A percentile compares a stretch with the other conserved stretches of the same genome.
Evolutionary conservation across 2,888 invertebrate genomes (phyloP).

Genomic region (Perizoma affinitatum): DNA sequence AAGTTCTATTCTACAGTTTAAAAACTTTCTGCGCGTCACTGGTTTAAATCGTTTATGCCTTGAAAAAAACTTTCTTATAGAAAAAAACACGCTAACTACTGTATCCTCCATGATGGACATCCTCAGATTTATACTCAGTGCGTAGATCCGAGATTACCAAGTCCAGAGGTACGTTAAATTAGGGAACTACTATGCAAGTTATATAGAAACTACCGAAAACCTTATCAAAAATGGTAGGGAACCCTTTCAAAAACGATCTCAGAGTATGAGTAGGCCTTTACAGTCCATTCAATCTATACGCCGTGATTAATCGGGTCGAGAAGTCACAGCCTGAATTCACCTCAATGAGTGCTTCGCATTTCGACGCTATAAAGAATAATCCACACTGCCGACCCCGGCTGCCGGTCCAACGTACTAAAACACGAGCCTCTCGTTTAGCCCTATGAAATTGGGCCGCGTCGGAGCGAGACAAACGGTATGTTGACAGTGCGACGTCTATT

Average conservation of each 20-base stretch:
- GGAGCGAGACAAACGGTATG: slow-evolving; percentile 64
- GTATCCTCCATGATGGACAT: no score
- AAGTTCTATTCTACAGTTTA: no score
- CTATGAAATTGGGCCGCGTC: slow-evolving; percentile 46
- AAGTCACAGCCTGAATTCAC: slow-evolving; percentile 75
- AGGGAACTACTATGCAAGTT: no score
- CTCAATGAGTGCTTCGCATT: slow-evolving; percentile 79
- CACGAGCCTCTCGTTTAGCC: slow-evolving; percentile 61
- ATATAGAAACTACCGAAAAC: no score
- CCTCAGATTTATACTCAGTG: no score
- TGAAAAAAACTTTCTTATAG: no score
- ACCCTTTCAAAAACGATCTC: slow-evolving; percentile 1
- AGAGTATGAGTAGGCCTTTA: slow-evolving; percentile 6
- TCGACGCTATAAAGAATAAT: slow-evolving; percentile 80
- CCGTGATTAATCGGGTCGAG: slow-evolving; percentile 74
- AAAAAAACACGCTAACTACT: no score
- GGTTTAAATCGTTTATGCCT: no score
- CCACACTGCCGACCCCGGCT: slow-evolving; percentile 68
- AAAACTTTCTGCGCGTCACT: no score
- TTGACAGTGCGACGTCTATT: slow-evolving; percentile 71
- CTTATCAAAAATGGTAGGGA: no score
- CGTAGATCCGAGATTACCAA: no score
- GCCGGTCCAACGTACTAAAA: slow-evolving; percentile 58
- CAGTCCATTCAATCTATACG: slow-evolving; percentile 42
- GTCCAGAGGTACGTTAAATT: no score